A percentile compares a stretch with the other conserved stretches of the same genome.
Evolutionary conservation across 92 coral and sea anemone species (phyloP).

Genomic region (Siderastrea siderea): DNA sequence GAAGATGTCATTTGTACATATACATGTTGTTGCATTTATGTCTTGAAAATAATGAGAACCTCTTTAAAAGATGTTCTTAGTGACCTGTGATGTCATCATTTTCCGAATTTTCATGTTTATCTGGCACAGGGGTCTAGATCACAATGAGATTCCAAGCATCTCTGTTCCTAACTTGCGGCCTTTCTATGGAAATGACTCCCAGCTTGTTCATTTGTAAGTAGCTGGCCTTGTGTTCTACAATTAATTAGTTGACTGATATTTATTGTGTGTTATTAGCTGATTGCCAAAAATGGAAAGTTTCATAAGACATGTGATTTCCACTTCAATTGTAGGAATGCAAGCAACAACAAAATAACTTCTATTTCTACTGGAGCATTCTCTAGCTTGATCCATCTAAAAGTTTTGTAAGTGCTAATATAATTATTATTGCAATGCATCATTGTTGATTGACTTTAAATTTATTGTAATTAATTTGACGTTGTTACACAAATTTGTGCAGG

Average conservation of each 20-base stretch:
- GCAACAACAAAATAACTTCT: slow-evolving; percentile 78
- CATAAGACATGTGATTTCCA: background rate
- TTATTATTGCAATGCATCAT: too few species aligned
- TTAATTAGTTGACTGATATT: background rate
- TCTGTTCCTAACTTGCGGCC: slow-evolving; percentile 84
- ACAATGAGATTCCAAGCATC: slow-evolving; percentile 79
- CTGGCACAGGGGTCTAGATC: slow-evolving; percentile 77
- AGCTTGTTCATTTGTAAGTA: slow-evolving; percentile 95
- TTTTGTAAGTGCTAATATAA: slow-evolving; percentile 90
- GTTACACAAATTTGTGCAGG: background rate
- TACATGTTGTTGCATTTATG: too few species aligned
- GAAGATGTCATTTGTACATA: too few species aligned
- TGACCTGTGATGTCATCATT: too few species aligned
- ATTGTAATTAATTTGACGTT: background rate
- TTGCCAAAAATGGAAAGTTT: too few species aligned
- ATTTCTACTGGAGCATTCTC: slow-evolving; percentile 84
- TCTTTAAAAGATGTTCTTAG: too few species aligned
- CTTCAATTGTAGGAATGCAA: slow-evolving; percentile 75
- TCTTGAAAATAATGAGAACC: too few species aligned
- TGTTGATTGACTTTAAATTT: too few species aligned
- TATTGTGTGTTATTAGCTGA: background rate
- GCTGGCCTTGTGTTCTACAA: too few species aligned
- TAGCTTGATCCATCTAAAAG: slow-evolving; percentile 83
- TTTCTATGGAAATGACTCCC: slow-evolving; percentile 88
- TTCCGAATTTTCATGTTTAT: background rate